phyloP scores from a whole-genome alignment of 1,140 invertebrate genomes.

The Leptinotarsa defecta region DNA sequence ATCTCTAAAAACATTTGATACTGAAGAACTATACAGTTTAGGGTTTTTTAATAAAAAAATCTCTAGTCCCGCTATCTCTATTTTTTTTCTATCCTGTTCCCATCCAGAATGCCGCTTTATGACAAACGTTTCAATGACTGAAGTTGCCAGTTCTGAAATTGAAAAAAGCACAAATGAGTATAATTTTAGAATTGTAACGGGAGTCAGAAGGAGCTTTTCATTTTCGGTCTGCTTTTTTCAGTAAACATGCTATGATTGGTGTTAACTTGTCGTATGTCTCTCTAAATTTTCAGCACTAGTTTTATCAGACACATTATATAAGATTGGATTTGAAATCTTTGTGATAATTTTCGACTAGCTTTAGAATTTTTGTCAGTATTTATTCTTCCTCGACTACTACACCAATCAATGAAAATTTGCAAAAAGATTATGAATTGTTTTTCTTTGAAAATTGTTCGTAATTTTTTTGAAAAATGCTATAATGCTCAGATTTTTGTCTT shows the following conservation, averaged over 20 bases:
- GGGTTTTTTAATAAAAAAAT: slow-evolving; percentile 55
- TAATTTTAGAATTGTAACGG: not conserved
- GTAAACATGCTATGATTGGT: slow-evolving; percentile 38
- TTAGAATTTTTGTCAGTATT: slow-evolving; percentile 35
- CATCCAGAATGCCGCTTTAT: slow-evolving; percentile 33
- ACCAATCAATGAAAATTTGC: slow-evolving; percentile 35
- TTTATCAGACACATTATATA: slow-evolving; percentile 35
- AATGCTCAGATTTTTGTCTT: slow-evolving; percentile 46
- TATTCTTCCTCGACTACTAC: slow-evolving; percentile 35
- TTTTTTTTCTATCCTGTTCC: slow-evolving; percentile 40
- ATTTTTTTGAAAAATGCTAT: slow-evolving; percentile 31
- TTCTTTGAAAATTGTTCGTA: not conserved
- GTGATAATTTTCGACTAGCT: slow-evolving; percentile 38
- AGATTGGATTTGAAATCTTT: slow-evolving; percentile 35
- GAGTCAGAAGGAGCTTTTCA: slow-evolving; percentile 4
- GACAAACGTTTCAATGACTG: slow-evolving; percentile 33
- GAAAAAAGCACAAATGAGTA: slow-evolving; percentile 24
- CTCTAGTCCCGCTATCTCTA: slow-evolving; percentile 54
- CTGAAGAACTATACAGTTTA: slow-evolving; percentile 50
- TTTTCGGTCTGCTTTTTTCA: slow-evolving; percentile 12
- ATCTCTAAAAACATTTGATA: slow-evolving; percentile 50
- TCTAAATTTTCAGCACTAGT: slow-evolving; percentile 31
- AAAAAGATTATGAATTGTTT: slow-evolving; percentile 16
- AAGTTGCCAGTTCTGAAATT: slow-evolving; percentile 39
- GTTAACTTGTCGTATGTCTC: slow-evolving; percentile 37